A percentile compares a stretch with the other conserved stretches of the same genome.
Conservation (phyloP, 2,888 invertebrate species). For the Pelosia muscerda region DNA sequence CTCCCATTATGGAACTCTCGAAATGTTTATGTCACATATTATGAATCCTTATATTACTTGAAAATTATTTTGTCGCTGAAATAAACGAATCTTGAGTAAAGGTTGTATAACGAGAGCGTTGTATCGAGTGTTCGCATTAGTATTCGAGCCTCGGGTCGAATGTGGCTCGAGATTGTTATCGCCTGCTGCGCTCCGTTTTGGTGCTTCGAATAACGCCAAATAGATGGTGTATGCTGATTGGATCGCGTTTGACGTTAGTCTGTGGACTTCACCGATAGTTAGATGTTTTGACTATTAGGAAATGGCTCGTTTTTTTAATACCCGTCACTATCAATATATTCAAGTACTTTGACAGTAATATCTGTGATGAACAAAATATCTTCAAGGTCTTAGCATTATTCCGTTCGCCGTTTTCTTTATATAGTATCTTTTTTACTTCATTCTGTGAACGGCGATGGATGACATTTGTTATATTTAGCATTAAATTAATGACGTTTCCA, state of each 20-base stretch:
- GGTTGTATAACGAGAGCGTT: conserved; percentile 56
- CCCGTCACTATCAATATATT: background rate
- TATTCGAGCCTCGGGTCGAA: conserved; percentile 59
- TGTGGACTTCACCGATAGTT: conserved; percentile 44
- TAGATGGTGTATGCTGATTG: conserved; percentile 53
- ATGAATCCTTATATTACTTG: conserved; percentile 55
- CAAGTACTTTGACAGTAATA: background rate
- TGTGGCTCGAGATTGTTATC: conserved; percentile 68
- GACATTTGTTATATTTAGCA: background rate
- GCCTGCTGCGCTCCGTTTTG: conserved; percentile 52
- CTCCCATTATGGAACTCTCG: conserved; percentile 51
- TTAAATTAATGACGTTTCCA: background rate
- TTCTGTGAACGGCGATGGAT: too few relatives aligned
- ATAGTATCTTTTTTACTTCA: too few relatives aligned
- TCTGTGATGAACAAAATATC: background rate
- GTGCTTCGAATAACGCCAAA: conserved; percentile 48
- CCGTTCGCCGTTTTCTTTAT: too few relatives aligned
- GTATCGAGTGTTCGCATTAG: conserved; percentile 62
- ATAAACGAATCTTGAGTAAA: conserved; percentile 57
- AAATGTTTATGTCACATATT: conserved; percentile 57
- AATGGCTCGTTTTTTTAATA: background rate
- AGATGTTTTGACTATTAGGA: conserved; percentile 14
- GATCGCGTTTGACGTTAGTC: conserved; percentile 44
- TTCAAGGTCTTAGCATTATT: too few relatives aligned
- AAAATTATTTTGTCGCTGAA: conserved; percentile 58